phyloP scores from a whole-genome alignment of 2,113 vertebrate species.

The Microcebus griseorufus region DNA sequence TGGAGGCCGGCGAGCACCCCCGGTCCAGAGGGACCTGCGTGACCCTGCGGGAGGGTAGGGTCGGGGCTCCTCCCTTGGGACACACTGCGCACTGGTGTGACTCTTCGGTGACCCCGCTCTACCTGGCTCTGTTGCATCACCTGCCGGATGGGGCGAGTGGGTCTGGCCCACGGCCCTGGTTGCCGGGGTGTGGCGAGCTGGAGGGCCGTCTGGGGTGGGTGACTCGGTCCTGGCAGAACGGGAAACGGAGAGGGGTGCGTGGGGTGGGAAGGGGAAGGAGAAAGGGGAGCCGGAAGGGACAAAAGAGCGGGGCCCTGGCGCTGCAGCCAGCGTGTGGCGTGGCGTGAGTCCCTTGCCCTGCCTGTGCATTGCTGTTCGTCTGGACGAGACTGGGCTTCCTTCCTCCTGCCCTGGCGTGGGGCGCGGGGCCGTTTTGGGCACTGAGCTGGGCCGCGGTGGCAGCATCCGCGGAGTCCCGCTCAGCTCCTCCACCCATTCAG shows the following conservation, averaged over 20 bases:
- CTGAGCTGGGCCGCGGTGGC: neutral
- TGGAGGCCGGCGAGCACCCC: neutral
- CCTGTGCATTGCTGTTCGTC: neutral
- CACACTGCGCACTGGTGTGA: fast-evolving
- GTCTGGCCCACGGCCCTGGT: neutral
- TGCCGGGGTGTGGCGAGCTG: neutral
- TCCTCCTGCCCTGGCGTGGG: neutral
- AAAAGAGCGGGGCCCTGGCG: neutral
- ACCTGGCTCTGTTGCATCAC: neutral
- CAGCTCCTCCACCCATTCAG: neutral
- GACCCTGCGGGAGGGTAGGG: neutral
- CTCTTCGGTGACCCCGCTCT: neutral
- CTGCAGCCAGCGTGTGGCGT: neutral
- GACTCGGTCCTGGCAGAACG: neutral
- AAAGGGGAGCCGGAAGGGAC: neutral
- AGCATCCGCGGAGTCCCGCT: neutral
- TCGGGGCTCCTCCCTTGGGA: neutral
- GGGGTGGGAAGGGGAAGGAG: neutral
- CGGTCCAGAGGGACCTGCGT: neutral
- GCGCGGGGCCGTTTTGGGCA: neutral
- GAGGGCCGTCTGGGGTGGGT: neutral
- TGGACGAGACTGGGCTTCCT: neutral
- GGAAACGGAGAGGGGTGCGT: neutral
- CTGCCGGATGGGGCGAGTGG: neutral
- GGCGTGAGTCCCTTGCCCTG: neutral